These are phyloP conservation scores for Hippocampus mohnikei DNA, from an alignment of 2,113 vertebrate genomes.

Conservation along the genomic window DNA sequence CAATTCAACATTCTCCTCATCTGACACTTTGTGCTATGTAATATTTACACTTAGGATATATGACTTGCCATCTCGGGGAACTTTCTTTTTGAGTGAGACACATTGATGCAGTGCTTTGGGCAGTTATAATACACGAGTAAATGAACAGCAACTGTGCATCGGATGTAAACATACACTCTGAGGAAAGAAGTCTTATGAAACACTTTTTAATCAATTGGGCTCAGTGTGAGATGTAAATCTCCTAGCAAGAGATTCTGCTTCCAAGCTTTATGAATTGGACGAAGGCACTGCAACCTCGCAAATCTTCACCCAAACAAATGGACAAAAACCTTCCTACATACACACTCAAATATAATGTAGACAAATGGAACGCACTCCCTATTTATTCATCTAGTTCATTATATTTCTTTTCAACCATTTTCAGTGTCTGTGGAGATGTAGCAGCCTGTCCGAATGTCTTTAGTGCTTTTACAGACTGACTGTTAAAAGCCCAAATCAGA, in stretches of 20 bases:
- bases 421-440: no score
- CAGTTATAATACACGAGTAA: not conserved
- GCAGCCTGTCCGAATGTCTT: no score
- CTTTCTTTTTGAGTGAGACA: not conserved
- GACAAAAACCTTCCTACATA: no score
- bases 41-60: slow-evolving; percentile 26
- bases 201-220: no score
- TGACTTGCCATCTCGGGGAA: slow-evolving; percentile 18
- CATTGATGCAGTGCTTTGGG: not conserved
- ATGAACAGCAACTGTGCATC: not conserved
- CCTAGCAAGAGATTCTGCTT: not conserved
- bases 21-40: slow-evolving; percentile 33
- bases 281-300: not conserved
- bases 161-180: not conserved
- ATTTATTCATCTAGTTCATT: no score
- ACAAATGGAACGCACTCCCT: no score
- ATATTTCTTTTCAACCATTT: no score
- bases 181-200: not conserved
- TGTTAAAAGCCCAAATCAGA: no score
- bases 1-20: slow-evolving; percentile 33
- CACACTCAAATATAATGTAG: no score
- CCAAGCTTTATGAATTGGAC: not conserved
- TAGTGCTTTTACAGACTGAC: no score
- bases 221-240: not conserved
- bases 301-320: not conserved